Base-by-base conservation (phyloP, 2,113 vertebrate species). In the Perognathus longimembris region DNA sequence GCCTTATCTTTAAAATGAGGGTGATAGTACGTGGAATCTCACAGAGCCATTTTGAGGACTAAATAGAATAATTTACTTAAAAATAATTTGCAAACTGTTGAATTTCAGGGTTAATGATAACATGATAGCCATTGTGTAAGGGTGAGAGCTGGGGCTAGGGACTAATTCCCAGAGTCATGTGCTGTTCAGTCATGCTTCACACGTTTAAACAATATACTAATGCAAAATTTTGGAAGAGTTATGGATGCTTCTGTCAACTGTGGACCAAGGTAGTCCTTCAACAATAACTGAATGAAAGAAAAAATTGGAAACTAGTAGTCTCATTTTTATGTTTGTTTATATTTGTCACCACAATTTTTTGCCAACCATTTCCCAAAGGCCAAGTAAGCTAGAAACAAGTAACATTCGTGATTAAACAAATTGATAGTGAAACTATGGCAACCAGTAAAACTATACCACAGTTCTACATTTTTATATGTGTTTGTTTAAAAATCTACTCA, bases 1-100 rank as follows among this genome's bases (percentile, higher is more conserved):
- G 2, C 76, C 34, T 95, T 83, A 78, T 88, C 78, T 92, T 88
- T 87, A 86, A 93, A 96, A 95, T 81, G 63, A n/a, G 32, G 32
- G 10, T 66, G 45, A 81, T 26, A 54, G 18, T 64, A n/a, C 63
- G 20, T 30, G 63, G 38, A 32, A 59, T 77, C 79, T 92, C 76
- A 88, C 32, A 84, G 36, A 81, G 69, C 18, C 22, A 11, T 57
- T 86, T 34, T 81, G 54, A 86, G 21, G 32, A 74, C 79, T 74
- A 75, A 95, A 69, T 5, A 63, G 9, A 75, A 78, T 24, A 54
- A 1, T 79, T 77, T 81, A 78, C 70, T n/a, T 70, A 22, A 80
- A 83, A 66, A 50, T 32, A 86, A 34, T 74, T 69, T 89, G 45
- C 71, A 86, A 88, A 88, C 61, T 85, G 4, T n/a, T n/a, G n/a